These are phyloP conservation scores for Microcebus lehilahytsara DNA, from an alignment of 2,113 vertebrate species.

Conservation along the genomic window DNA sequence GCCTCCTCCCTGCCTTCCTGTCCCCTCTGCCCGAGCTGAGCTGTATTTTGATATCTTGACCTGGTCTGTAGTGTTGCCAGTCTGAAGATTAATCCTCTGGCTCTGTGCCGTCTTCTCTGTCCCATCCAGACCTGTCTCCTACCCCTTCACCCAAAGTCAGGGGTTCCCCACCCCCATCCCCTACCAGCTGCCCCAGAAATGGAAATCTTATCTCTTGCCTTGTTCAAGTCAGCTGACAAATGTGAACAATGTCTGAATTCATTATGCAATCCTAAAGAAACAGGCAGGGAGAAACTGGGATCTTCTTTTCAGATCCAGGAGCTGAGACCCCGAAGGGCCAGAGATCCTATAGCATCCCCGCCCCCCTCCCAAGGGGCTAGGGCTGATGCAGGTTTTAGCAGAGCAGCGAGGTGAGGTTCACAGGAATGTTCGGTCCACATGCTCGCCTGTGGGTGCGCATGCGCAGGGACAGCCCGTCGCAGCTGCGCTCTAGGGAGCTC, in stretches of 20 bases:
- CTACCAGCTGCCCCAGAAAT: neutral
- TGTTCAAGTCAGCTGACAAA: neutral
- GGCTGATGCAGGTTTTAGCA: neutral
- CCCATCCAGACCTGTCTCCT: neutral
- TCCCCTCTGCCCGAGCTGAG: neutral
- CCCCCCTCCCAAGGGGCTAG: neutral
- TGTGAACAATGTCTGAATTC: neutral
- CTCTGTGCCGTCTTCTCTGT: neutral
- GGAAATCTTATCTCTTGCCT: slow-evolving; percentile 34
- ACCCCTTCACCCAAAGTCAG: slow-evolving; percentile 9
- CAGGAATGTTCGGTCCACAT: neutral
- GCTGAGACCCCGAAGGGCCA: neutral
- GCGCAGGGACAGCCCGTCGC: neutral
- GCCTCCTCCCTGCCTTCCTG: neutral
- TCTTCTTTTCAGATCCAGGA: neutral
- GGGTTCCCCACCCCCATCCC: neutral
- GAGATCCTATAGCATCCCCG: neutral
- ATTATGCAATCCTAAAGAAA: neutral
- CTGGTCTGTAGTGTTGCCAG: neutral
- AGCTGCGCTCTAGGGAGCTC: neutral
- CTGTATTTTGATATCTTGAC: neutral
- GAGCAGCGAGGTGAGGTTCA: neutral
- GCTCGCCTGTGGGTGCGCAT: neutral
- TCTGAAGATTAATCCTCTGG: neutral
- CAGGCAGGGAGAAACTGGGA: neutral